phyloP scores from a whole-genome alignment of 2,113 vertebrate genomes.

The Stegostoma tigrinum region DNA sequence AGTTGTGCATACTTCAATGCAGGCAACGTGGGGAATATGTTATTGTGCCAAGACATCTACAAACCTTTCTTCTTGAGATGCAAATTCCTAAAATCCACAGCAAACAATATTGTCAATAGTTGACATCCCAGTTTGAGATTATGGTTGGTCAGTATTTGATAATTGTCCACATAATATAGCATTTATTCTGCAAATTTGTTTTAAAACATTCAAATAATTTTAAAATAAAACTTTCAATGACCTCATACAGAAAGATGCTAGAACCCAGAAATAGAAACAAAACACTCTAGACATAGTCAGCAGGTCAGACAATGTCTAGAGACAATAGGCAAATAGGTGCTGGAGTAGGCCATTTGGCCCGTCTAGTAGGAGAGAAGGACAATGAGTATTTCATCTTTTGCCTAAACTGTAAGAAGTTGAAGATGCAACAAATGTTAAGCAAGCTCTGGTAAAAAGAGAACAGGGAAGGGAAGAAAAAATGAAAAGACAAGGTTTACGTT shows the following conservation, averaged over 20 bases:
- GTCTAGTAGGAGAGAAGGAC: too few relatives aligned
- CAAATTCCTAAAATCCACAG: background rate
- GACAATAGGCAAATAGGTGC: too few relatives aligned
- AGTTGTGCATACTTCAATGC: background rate
- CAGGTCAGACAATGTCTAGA: too few relatives aligned
- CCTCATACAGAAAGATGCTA: background rate
- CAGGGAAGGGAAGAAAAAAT: too few relatives aligned
- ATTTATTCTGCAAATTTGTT: background rate
- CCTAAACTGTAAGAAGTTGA: too few relatives aligned
- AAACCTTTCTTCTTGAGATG: background rate
- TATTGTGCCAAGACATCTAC: background rate
- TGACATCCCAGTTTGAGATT: background rate
- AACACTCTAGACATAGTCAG: too few relatives aligned
- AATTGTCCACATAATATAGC: background rate
- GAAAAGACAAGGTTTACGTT: too few relatives aligned
- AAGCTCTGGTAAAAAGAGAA: too few relatives aligned
- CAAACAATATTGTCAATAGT: background rate
- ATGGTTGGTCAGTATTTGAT: background rate
- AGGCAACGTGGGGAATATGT: background rate
- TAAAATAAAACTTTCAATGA: background rate
- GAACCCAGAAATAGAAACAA: too few relatives aligned
- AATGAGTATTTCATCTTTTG: too few relatives aligned
- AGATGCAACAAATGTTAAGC: too few relatives aligned
- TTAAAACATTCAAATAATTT: background rate
- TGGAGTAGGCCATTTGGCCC: too few relatives aligned